Evolutionary conservation across 2,113 vertebrate genomes (phyloP).

Genomic region (Podilymbus podiceps): DNA sequence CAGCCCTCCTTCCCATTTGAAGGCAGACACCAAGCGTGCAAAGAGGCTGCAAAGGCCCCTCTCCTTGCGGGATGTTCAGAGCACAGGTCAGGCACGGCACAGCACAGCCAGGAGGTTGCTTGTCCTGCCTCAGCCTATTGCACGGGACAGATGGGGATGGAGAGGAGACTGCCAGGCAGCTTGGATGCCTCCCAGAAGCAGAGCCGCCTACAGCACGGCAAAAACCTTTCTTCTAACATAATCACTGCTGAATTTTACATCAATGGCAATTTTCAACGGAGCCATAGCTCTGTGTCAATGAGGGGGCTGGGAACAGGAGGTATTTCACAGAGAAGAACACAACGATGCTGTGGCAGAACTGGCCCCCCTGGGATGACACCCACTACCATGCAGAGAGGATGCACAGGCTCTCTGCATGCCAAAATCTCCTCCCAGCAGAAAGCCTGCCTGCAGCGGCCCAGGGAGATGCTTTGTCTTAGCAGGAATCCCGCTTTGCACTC

Average conservation of each 20-base stretch:
- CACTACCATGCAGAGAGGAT: neutral
- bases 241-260: constrained; percentile 46
- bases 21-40: neutral
- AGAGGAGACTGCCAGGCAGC: neutral
- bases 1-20: neutral
- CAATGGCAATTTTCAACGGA: constrained; percentile 19
- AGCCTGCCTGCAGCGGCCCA: neutral
- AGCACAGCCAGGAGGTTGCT: rapidly evolving
- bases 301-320: constrained; percentile 20
- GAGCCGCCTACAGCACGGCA: constrained; percentile 15
- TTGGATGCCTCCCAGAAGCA: constrained; percentile 11
- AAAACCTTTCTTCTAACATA: constrained; percentile 13
- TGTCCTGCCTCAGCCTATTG: neutral
- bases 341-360: neutral
- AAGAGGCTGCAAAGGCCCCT: neutral
- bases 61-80: neutral
- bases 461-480: neutral
- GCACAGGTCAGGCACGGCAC: neutral
- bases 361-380: constrained; percentile 8
- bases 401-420: neutral
- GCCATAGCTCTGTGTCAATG: neutral
- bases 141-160: neutral
- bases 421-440: neutral
- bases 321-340: constrained; percentile 4
- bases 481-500: neutral